Evolutionary conservation across 2,113 vertebrate genomes (phyloP).

Genomic region (Nettapus auritus): DNA sequence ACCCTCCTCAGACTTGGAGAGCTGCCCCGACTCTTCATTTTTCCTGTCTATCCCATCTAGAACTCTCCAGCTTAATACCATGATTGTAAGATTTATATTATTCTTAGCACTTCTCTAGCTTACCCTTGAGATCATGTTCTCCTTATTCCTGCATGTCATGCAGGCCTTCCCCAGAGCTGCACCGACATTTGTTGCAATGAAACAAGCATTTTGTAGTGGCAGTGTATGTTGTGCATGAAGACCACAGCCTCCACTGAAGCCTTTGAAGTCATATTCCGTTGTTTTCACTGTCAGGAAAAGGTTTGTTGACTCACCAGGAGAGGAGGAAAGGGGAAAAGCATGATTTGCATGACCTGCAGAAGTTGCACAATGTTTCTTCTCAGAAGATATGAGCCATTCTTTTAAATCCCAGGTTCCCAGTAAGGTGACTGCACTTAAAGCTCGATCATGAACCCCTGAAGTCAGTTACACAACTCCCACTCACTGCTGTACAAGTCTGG

Average conservation of each 20-base stretch:
- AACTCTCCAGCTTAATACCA: not conserved
- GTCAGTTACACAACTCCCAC: not conserved
- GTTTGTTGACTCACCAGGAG: not conserved
- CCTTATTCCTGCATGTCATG: fast-evolving
- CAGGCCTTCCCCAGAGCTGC: not conserved
- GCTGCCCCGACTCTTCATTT: not conserved
- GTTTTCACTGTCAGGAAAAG: not conserved
- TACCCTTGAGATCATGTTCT: not conserved
- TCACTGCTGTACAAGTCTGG: too few relatives aligned
- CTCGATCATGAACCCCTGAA: not conserved
- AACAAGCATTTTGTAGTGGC: not conserved
- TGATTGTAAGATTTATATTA: not conserved
- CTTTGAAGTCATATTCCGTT: not conserved
- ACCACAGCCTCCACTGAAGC: not conserved
- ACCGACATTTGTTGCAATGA: not conserved
- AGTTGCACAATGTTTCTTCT: not conserved
- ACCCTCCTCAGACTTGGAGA: not conserved
- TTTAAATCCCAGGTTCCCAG: not conserved
- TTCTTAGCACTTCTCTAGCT: not conserved
- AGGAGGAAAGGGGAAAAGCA: not conserved
- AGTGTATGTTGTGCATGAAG: not conserved
- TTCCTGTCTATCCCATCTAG: not conserved
- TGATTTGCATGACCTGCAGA: not conserved
- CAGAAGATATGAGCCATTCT: not conserved
- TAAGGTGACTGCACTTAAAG: not conserved